These are phyloP conservation scores for Drosophila rufa DNA, from an alignment of 1,140 invertebrate species.

Conservation along the genomic window DNA sequence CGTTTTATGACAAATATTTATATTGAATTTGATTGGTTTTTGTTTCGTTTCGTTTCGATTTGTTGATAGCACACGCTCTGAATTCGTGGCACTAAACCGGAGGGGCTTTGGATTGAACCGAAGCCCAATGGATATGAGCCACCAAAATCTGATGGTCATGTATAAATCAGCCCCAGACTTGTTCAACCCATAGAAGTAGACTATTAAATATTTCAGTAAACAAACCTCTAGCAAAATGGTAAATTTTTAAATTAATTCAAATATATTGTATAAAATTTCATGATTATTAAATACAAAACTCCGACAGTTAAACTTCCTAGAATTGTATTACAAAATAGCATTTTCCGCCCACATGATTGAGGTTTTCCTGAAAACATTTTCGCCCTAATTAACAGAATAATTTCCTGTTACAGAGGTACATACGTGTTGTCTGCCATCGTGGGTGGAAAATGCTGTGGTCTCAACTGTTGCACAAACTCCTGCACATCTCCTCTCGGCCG, in stretches of 20 bases:
- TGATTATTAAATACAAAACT: not conserved
- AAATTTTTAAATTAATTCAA: not conserved
- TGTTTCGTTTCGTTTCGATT: conserved; percentile 37
- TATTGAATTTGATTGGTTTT: conserved; percentile 65
- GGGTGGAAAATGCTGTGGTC: not conserved
- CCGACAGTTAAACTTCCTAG: not conserved
- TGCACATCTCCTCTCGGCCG: not conserved
- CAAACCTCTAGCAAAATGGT: not conserved
- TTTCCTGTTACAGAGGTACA: not conserved
- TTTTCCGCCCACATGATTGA: not conserved
- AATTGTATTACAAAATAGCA: not conserved
- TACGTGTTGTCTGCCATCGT: too few relatives aligned
- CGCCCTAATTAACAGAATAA: not conserved
- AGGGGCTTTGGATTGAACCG: not conserved
- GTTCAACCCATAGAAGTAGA: not conserved
- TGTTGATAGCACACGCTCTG: conserved; percentile 56
- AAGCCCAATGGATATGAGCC: too few relatives aligned
- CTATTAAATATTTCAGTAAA: not conserved
- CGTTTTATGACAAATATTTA: conserved; percentile 46
- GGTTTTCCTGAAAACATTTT: not conserved
- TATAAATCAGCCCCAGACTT: not conserved
- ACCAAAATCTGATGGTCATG: not conserved
- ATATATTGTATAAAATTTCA: not conserved
- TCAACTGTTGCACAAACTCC: not conserved
- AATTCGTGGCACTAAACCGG: conserved; percentile 1